Evolutionary conservation across 2,888 invertebrate species (phyloP), one percentile per base, ranked within the genome.

Genomic region (Pinctada fucata): DNA sequence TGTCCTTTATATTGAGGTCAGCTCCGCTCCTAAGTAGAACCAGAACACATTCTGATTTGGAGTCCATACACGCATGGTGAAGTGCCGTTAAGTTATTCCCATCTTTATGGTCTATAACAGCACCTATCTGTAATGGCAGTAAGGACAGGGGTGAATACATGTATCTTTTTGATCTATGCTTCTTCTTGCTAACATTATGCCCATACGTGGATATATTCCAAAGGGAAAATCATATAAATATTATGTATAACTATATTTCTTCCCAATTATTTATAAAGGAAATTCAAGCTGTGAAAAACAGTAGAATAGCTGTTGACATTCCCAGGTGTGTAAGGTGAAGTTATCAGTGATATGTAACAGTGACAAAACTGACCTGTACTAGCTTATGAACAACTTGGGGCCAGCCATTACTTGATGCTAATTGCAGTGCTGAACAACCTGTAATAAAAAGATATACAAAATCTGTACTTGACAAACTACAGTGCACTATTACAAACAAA

Each of bases 51-150:
- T 86, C 83, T 10, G 85, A 79, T 74, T 88, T 85, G n/a, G 86
- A 86, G 4, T 88, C 85, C 66, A 87, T 87, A 83, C 89, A 89
- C 4, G 91, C 89, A 81, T 90, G 89, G 78, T 91, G 91, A 50
- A 91, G 80, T 4, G 91, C 89, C 6, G 89, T 90, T 82, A 89
- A 84, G 78, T 88, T 83, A 73, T 88, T 83, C 47, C 87, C 85
- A 85, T 91, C 91, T 31, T 84, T 81, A 67, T 85, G 83, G 75
- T 89, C 86, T 3, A 88, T 84, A 16, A 86, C 87, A 6, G 88
- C 89, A 64, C 87, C 85, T 45, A 84, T 84, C 90, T 90, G 82
- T 5, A 81, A 79, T 31, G 16, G 10, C 58, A 58, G 13, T 58
- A 58, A 31, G 31, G 31, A 31, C 31, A 31, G 31, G 31, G 31